A percentile compares a stretch with the other conserved stretches of the same genome.
Evolutionary conservation across 2,113 vertebrate species (phyloP).

Genomic region (Nycticebus coucang): DNA sequence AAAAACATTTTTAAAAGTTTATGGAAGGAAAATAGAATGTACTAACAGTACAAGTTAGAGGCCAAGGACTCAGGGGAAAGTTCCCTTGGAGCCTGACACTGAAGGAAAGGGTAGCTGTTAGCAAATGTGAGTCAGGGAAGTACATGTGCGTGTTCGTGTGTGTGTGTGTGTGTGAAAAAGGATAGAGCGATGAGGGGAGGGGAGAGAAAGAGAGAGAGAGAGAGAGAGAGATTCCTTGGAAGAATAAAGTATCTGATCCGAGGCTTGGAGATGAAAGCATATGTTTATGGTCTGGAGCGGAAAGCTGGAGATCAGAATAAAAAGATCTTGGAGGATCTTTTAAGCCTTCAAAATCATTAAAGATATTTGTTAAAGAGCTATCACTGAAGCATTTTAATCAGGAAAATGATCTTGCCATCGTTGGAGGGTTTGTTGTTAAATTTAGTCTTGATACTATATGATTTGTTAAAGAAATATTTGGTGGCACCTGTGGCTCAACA

Average conservation of each 20-base stretch:
- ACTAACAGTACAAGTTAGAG: not conserved
- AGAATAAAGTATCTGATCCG: not conserved
- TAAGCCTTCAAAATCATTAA: not conserved
- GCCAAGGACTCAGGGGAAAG: not conserved
- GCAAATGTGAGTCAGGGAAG: not conserved
- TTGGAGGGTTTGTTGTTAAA: not conserved
- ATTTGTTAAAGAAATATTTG: conserved; percentile 20
- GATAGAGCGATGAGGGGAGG: rapidly evolving
- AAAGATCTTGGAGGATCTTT: not conserved
- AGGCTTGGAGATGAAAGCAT: not conserved
- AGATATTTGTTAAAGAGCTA: not conserved
- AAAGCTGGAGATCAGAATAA: not conserved
- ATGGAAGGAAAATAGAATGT: not conserved
- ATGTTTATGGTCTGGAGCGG: not conserved
- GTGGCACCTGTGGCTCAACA: too few species aligned
- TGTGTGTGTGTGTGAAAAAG: not conserved
- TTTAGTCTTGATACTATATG: not conserved
- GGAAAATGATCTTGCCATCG: not conserved
- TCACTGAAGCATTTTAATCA: not conserved
- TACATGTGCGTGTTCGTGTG: not conserved
- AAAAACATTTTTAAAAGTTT: conserved; percentile 2
- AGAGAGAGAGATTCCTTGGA: too few species aligned
- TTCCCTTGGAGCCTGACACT: not conserved
- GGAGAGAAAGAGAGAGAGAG: too few species aligned
- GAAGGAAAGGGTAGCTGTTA: not conserved